A percentile compares a stretch with the other conserved stretches of the same genome.
These are phyloP conservation scores for Aphelocoma coerulescens DNA, from an alignment of 2,113 vertebrate genomes.

Conservation along the genomic window DNA sequence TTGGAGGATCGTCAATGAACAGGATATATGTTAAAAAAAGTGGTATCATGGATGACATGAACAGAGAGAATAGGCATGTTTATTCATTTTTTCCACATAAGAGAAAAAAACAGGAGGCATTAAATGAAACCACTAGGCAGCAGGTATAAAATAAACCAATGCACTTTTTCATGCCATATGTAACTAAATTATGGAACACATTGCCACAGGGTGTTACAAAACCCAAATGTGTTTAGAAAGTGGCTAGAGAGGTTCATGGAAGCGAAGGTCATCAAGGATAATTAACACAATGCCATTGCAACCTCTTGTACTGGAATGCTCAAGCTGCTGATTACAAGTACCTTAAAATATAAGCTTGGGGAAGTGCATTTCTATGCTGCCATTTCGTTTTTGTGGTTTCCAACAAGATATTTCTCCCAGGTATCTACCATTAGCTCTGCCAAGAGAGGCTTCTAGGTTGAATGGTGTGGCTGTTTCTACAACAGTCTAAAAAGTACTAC, in stretches of 20 bases:
- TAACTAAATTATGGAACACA: not conserved
- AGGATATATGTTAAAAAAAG: not conserved
- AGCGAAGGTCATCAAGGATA: not conserved
- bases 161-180: fast-evolving
- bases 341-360: not conserved
- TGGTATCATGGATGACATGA: not conserved
- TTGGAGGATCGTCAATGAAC: not conserved
- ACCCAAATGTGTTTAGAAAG: not conserved
- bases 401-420: not conserved
- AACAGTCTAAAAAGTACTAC: not conserved
- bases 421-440: not conserved
- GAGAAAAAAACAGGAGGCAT: not conserved
- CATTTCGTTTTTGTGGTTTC: not conserved
- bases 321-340: not conserved
- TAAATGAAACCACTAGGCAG: not conserved
- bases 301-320: not conserved
- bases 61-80: not conserved
- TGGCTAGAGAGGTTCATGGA: not conserved
- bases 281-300: not conserved
- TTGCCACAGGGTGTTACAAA: not conserved
- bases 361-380: not conserved
- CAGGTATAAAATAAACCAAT: not conserved
- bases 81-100: not conserved
- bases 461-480: not conserved
- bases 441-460: not conserved